phyloP scores from a whole-genome alignment of 2,113 vertebrate species.

The Pelusios castaneus region DNA sequence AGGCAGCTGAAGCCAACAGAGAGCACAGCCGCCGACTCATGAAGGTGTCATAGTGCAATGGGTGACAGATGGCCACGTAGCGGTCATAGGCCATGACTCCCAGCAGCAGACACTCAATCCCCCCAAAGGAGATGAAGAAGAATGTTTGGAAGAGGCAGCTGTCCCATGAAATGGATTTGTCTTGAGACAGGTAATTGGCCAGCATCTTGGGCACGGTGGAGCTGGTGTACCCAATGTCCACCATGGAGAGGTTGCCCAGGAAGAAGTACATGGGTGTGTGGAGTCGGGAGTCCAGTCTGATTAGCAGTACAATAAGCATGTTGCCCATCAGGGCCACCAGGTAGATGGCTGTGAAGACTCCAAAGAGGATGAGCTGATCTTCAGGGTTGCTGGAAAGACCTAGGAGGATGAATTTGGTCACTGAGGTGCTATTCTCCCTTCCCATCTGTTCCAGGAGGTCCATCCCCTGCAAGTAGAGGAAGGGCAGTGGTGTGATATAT shows the following conservation, averaged over 20 bases:
- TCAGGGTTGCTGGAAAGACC: conserved; percentile 39
- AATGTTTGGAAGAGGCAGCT: conserved; percentile 59
- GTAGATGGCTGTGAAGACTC: conserved; percentile 54
- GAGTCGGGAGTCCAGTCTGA: conserved; percentile 4
- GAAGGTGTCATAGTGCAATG: conserved; percentile 4
- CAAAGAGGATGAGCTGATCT: conserved; percentile 24
- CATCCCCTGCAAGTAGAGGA: not conserved
- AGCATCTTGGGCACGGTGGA: conserved; percentile 67
- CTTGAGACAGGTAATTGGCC: conserved; percentile 40
- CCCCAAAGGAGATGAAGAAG: conserved; percentile 58
- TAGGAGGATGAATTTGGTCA: conserved; percentile 48
- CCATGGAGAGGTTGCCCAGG: conserved; percentile 56
- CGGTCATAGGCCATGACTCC: conserved; percentile 61
- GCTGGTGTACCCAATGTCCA: conserved; percentile 55
- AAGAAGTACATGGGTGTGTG: conserved; percentile 67
- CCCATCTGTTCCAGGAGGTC: not conserved
- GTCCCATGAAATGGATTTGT: conserved; percentile 37
- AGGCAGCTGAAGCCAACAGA: conserved; percentile 19
- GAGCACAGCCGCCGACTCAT: conserved; percentile 34
- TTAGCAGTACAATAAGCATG: conserved; percentile 38
- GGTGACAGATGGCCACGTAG: conserved; percentile 62
- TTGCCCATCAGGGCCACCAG: conserved; percentile 47
- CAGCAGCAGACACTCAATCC: conserved; percentile 59
- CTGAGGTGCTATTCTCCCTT: conserved; percentile 17
- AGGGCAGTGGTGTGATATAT: not conserved